A percentile compares a stretch with the other conserved stretches of the same genome.
Conservation (phyloP, 2,888 invertebrate genomes). For the Trilocha varians region DNA sequence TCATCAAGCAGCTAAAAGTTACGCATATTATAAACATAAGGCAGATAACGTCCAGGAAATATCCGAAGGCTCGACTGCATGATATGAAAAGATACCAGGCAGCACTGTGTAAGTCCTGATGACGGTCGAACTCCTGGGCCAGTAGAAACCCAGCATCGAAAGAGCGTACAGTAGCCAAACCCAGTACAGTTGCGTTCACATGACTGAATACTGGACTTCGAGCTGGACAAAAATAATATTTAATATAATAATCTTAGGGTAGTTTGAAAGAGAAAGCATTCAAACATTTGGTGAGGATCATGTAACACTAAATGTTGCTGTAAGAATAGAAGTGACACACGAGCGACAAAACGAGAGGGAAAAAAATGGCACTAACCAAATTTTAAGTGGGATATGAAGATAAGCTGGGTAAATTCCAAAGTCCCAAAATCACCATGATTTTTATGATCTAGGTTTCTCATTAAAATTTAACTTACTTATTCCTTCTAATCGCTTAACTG, state of each 20-base stretch:
- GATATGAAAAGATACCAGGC: slow-evolving; percentile 79
- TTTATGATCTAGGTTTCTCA: neutral
- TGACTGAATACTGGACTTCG: slow-evolving; percentile 90
- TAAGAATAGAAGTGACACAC: too few species aligned
- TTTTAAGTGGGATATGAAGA: too few species aligned
- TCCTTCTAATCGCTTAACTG: slow-evolving; percentile 79
- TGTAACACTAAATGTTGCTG: too few species aligned
- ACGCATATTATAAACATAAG: slow-evolving; percentile 76
- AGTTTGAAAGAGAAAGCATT: too few species aligned
- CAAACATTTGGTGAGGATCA: too few species aligned
- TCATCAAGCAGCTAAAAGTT: slow-evolving; percentile 75
- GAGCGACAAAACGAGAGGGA: too few species aligned
- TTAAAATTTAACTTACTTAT: slow-evolving; percentile 64
- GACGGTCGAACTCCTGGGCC: slow-evolving; percentile 68
- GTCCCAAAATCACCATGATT: too few species aligned
- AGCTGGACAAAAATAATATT: slow-evolving; percentile 60
- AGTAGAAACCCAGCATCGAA: slow-evolving; percentile 79
- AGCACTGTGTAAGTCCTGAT: slow-evolving; percentile 77
- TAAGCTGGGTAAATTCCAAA: too few species aligned
- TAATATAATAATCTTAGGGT: too few species aligned
- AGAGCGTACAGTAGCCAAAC: slow-evolving; percentile 85
- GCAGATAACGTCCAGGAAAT: slow-evolving; percentile 77
- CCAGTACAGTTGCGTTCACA: slow-evolving; percentile 84
- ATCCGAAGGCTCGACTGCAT: slow-evolving; percentile 77
- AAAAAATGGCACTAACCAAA: too few species aligned